Evolutionary conservation across 2,113 vertebrate genomes (phyloP).

Genomic region (Pogonocichla stellata): DNA sequence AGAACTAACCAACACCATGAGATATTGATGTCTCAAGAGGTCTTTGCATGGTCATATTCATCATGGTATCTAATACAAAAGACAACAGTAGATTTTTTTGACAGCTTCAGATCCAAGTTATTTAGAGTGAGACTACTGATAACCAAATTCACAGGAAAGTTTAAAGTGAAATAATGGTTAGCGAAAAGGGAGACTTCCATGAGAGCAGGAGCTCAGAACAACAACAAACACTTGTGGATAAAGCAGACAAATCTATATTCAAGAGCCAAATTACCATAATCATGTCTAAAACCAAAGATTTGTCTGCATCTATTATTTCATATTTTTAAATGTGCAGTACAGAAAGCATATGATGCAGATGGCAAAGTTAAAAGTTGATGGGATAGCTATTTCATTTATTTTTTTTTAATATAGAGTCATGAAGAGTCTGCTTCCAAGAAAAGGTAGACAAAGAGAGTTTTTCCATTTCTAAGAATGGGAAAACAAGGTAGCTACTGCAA

Average conservation of each 20-base stretch:
- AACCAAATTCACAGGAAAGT: not conserved
- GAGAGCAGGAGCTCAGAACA: not conserved
- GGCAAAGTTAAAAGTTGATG: not conserved
- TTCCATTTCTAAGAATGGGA: not conserved
- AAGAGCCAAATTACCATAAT: not conserved
- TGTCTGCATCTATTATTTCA: not conserved
- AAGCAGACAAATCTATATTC: not conserved
- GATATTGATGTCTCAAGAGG: not conserved
- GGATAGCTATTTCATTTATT: not conserved
- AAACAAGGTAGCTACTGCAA: not conserved
- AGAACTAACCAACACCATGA: not conserved
- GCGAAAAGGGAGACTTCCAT: not conserved
- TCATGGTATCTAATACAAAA: not conserved
- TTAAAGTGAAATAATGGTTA: not conserved
- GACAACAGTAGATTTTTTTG: not conserved
- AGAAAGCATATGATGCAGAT: not conserved
- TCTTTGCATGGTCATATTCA: not conserved
- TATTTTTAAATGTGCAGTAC: not conserved
- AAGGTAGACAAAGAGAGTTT: not conserved
- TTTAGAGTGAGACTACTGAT: not conserved
- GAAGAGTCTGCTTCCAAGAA: not conserved
- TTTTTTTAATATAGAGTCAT: not conserved
- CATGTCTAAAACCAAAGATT: not conserved
- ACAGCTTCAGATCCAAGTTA: not conserved
- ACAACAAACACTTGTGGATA: not conserved